Percentiles rank a stretch among this genome's conserved stretches.
Evolutionary conservation across 2,113 vertebrate species (phyloP).

Genomic region (Oxyura jamaicensis): DNA sequence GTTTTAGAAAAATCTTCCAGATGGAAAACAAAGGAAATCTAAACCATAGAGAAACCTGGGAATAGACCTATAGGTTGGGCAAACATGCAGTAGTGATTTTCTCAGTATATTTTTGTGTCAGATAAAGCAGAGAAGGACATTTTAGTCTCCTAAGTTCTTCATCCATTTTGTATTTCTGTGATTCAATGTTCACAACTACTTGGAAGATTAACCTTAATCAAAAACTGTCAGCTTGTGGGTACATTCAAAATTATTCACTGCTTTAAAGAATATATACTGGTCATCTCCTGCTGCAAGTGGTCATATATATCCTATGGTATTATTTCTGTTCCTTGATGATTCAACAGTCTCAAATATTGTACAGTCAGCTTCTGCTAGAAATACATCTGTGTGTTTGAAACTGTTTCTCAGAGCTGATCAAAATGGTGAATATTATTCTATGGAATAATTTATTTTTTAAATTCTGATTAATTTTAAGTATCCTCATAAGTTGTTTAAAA

Average conservation of each 20-base stretch:
- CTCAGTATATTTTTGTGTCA: neutral
- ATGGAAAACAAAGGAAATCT: neutral
- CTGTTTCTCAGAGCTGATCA: neutral
- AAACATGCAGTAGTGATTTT: conserved; percentile 14
- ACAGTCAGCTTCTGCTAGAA: neutral
- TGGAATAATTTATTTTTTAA: neutral
- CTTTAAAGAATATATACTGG: neutral
- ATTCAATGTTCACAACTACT: neutral
- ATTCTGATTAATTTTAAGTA: neutral
- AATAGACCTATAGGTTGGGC: neutral
- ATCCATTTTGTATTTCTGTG: neutral
- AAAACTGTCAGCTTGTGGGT: neutral
- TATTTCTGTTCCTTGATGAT: neutral
- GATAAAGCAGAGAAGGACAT: neutral
- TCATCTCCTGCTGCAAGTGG: neutral
- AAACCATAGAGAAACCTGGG: neutral
- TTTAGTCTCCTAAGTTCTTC: neutral
- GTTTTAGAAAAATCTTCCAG: neutral
- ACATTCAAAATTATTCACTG: neutral
- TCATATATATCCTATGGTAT: neutral
- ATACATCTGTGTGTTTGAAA: neutral
- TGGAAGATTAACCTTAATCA: neutral
- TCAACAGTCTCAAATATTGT: neutral
- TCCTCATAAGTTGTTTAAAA: neutral
- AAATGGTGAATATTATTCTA: neutral